Base-by-base conservation (phyloP, 2,888 invertebrate genomes). In the Galeruca laticollis region DNA sequence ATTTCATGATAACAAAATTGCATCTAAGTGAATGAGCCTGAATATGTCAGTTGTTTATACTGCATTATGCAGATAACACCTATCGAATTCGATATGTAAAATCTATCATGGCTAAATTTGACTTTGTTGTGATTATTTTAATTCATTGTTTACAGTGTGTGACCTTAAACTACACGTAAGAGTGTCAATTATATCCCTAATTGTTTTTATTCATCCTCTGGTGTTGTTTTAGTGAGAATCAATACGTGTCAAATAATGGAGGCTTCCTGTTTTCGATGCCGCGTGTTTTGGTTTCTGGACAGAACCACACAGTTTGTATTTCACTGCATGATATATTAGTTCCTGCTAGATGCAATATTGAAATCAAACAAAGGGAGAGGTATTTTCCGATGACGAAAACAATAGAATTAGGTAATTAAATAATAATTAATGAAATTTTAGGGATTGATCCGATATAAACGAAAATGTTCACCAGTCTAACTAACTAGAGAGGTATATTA, bases 221-320 rank as follows among this genome's bases (percentile, higher is more conserved):
- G 40, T 54, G 13, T 47, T 20, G 33, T 71, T 68, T 31, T 56
- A 71, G 64, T 60, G 56, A 64, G 33, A 70, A 70, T 40, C 70
- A 70, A 26, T 70, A 64, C 37, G 20, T 49, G 15, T 33, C 60
- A 54, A 73, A 73, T 37, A 77, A 78, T 56, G 76, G 80, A 0
- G 82, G 83, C 49, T 85, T 82, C 75, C 60, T 85, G 13, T 82
- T 84, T 69, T 79, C 82, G 13, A 79, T 82, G 74, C 83, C 85
- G n/a, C 83, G 81, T 70, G 77, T 80, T 9, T 71, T 85, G 8
- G 73, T 81, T 54, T 78, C 83, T 18, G 84, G 84, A 2, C 78
- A 76, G 75, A 83, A 83, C 70, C 84, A 84, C 75, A 81, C 82
- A 9, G 83, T 83, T 10, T 85, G 85, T 75, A 61, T 84, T 26